Evolutionary conservation across 2,113 vertebrate species (phyloP), one percentile per base, ranked within the genome.

Genomic region (Perca fluviatilis): DNA sequence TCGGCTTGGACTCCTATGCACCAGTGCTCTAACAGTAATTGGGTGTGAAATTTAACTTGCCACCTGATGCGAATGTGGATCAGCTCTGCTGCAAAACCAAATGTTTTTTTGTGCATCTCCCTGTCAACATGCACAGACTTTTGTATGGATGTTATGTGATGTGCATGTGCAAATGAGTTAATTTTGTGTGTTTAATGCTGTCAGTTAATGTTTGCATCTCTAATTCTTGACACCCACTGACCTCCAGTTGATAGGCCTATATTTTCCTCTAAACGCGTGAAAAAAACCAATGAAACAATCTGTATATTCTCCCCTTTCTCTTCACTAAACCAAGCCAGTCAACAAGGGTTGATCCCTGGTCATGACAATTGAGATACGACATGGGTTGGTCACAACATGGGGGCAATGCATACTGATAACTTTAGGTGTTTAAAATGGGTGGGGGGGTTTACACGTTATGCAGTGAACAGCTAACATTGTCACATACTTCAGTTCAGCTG

Each of bases 41-140:
- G 68, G 65, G 61, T 86, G 77, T 87, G 85, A 89, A 91, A 82
- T 86, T 54, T 57, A 84, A 78, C 79, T 80, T 12, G 25, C n/a
- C 61, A 47, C 76, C 80, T 74, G 67, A 79, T 77, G 83, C 6
- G 61, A 81, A 85, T 79, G 67, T 73, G 47, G 49, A 68, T 82
- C 56, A 67, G 79, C 62, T 77, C 15, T 5, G 49, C 27, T 58
- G 50, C 27, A 33, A 73, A 65, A 66, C 13, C 15, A 75, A 75
- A 46, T 30, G 53, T 30, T 18, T 65, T 9, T 36, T n/a, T n/a
- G 23, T 53, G 40, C 25, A 33, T 60, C 25, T 50, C 12, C 36
- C 5, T 15, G 33, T 77, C 64, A 25, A 6, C 9, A 51, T 25
- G 53, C 40, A 10, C 25, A 21, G 33, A 74, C 15, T 33, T 58